These are phyloP conservation scores for Silurus asotus DNA, from an alignment of 2,113 vertebrate genomes.

Conservation along the genomic window DNA sequence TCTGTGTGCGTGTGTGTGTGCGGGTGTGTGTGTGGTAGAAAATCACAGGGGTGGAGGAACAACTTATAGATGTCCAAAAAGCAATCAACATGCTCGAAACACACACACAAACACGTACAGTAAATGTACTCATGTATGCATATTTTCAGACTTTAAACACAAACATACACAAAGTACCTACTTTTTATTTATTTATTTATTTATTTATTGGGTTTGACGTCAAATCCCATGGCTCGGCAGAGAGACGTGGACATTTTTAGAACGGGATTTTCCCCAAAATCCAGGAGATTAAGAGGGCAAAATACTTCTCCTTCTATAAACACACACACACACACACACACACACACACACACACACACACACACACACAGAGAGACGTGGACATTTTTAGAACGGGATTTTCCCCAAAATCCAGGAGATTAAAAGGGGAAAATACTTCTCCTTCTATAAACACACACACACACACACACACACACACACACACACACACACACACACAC, in stretches of 20 bases:
- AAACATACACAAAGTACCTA: not conserved
- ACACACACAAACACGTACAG: not conserved
- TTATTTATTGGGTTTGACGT: conserved; percentile 23
- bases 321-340: conserved; percentile 31
- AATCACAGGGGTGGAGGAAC: conserved; percentile 31
- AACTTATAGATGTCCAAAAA: conserved; percentile 46
- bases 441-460: conserved; percentile 21
- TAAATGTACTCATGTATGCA: not conserved
- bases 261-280: conserved; percentile 44
- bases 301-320: conserved; percentile 11
- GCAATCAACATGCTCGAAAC: conserved; percentile 30
- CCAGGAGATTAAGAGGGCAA: conserved; percentile 33
- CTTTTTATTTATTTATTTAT: not conserved
- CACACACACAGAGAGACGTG: not conserved
- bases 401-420: conserved; percentile 43
- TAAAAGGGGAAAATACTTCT: conserved; percentile 21
- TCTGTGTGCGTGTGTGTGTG: conserved; percentile 25
- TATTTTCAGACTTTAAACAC: not conserved
- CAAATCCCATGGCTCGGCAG: conserved; percentile 17
- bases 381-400: conserved; percentile 46
- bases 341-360: conserved; percentile 6
- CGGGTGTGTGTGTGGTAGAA: conserved; percentile 31
- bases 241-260: conserved; percentile 38
- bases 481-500: conserved; percentile 25
- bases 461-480: conserved; percentile 27